Conservation (phyloP, 2,797 vertebrate species). For the Lagodon rhomboides region DNA sequence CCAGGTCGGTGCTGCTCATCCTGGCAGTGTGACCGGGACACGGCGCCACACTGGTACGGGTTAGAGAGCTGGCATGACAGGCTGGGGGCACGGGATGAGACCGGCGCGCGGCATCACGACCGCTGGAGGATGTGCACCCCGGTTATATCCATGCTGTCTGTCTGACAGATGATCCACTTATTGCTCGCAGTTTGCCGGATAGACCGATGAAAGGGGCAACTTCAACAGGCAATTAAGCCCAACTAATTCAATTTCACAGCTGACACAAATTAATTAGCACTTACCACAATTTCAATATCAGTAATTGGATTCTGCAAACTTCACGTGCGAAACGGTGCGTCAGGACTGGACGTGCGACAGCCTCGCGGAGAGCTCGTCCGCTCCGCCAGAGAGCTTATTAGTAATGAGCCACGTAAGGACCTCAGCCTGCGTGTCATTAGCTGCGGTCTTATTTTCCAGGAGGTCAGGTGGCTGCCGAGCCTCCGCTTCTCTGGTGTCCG, state of each 20-base stretch:
- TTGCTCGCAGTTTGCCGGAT: background rate
- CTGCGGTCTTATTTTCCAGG: constrained; percentile 67
- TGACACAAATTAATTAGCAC: constrained; percentile 32
- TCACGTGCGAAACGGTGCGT: constrained; percentile 22
- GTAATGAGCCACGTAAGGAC: constrained; percentile 46
- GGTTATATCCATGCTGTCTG: constrained; percentile 49
- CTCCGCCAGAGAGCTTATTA: constrained; percentile 55
- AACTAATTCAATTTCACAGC: constrained; percentile 24
- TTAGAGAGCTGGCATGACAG: constrained; percentile 67
- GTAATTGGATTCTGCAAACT: constrained; percentile 48
- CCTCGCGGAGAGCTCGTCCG: constrained; percentile 6
- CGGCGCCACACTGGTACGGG: constrained; percentile 70
- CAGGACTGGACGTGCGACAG: constrained; percentile 29
- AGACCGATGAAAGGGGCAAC: background rate
- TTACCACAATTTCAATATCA: constrained; percentile 28
- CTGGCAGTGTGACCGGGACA: constrained; percentile 66
- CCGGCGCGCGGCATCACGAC: constrained; percentile 73
- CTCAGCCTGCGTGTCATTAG: constrained; percentile 60
- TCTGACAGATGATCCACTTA: constrained; percentile 26
- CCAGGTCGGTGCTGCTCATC: constrained; percentile 91
- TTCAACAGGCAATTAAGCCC: constrained; percentile 28
- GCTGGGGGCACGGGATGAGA: constrained; percentile 48
- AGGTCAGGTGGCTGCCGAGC: constrained; percentile 77
- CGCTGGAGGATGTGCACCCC: constrained; percentile 55
- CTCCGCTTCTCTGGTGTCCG: constrained; percentile 78